Percentiles rank a stretch among this genome's conserved stretches.
Conservation (phyloP, 2,113 vertebrate genomes). For the Willisornis vidua region DNA sequence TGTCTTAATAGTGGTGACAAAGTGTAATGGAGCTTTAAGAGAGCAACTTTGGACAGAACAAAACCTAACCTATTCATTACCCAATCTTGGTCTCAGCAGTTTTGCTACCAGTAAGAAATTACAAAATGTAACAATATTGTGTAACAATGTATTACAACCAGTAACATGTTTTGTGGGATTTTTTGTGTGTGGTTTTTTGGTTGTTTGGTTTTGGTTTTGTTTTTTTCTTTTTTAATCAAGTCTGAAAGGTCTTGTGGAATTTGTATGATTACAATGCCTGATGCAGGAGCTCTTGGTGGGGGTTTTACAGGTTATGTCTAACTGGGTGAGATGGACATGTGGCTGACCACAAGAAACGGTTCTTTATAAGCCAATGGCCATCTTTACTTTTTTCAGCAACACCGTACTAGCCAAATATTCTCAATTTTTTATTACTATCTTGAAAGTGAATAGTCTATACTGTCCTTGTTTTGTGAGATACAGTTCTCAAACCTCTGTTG, state of each 20-base stretch:
- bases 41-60: background rate
- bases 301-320: background rate
- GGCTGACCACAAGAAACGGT: background rate
- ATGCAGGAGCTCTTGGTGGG: fast-evolving
- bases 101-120: background rate
- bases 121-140: fast-evolving
- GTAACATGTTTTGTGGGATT: background rate
- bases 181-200: no score
- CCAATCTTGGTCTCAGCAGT: background rate
- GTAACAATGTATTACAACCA: background rate
- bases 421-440: background rate
- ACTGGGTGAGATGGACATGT: background rate
- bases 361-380: background rate
- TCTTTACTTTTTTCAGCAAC: background rate
- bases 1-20: background rate
- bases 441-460: background rate
- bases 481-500: background rate
- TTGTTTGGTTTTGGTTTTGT: no score
- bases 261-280: background rate
- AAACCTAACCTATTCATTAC: background rate
- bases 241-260: background rate
- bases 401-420: background rate
- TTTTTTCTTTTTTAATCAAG: background rate
- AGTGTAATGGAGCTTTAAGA: background rate
- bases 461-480: background rate